phyloP scores from a whole-genome alignment of 2,113 vertebrate species.

The Pristiophorus japonicus region DNA sequence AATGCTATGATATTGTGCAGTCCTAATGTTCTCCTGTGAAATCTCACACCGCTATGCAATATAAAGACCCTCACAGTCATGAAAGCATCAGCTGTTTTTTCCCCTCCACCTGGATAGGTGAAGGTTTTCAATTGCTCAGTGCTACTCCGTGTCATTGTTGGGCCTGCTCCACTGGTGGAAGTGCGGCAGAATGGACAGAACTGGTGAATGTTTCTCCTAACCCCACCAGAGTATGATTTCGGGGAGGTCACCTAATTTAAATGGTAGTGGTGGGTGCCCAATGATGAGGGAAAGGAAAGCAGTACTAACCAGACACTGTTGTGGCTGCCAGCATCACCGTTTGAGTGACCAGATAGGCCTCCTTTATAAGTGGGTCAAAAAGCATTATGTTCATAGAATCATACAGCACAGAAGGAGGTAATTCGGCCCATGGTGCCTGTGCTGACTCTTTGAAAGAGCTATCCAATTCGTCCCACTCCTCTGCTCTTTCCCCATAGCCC shows the following conservation, averaged over 20 bases:
- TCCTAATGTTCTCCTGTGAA: not conserved
- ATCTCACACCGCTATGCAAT: not conserved
- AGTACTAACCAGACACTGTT: not conserved
- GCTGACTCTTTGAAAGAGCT: not conserved
- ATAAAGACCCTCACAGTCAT: not conserved
- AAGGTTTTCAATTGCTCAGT: not conserved
- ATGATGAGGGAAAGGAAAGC: not conserved
- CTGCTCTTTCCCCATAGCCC: too few relatives aligned
- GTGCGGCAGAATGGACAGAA: not conserved
- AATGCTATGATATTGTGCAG: not conserved
- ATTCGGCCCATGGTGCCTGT: not conserved
- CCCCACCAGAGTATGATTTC: not conserved
- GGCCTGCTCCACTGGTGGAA: not conserved
- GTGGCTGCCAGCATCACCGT: not conserved
- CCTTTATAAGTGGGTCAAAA: not conserved
- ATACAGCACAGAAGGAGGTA: not conserved
- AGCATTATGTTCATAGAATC: not conserved
- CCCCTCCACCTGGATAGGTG: not conserved
- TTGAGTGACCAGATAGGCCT: not conserved
- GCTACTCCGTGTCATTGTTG: not conserved
- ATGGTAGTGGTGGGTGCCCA: not conserved
- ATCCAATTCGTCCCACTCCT: not conserved
- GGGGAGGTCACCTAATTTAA: not conserved
- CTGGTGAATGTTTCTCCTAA: not conserved
- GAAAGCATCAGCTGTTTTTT: not conserved